Conservation (phyloP, 2,113 vertebrate species). For the Picathartes gymnocephalus region DNA sequence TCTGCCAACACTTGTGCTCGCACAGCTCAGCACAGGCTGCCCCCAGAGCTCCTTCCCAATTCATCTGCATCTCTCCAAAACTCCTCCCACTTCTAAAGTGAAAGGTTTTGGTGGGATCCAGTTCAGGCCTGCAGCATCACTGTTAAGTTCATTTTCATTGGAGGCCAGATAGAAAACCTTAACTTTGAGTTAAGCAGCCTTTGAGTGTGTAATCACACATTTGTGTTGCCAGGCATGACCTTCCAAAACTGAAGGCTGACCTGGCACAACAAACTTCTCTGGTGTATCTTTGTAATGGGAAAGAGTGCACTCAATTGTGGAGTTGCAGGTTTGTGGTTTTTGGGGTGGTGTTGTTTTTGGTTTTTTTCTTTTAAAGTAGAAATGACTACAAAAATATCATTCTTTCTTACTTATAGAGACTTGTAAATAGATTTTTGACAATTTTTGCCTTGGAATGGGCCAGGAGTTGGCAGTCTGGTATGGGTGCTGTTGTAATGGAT, state of each 20-base stretch:
- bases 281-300: not conserved
- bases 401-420: not conserved
- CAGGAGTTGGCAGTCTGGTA: not conserved
- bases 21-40: not conserved
- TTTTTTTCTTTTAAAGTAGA: not conserved
- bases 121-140: not conserved
- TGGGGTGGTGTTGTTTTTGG: not conserved
- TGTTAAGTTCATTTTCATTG: not conserved
- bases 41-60: not conserved
- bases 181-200: not conserved
- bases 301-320: not conserved
- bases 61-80: not conserved
- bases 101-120: rapidly evolving
- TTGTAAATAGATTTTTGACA: not conserved
- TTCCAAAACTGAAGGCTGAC: not conserved
- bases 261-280: not conserved
- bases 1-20: not conserved
- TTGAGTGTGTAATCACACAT: not conserved
- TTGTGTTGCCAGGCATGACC: not conserved
- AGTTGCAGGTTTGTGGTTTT: not conserved
- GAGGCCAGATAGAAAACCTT: not conserved
- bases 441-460: not conserved
- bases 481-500: not conserved
- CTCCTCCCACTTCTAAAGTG: not conserved
- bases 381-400: not conserved